Conservation (phyloP, 2,113 vertebrate species). For the Polypterus bichir region DNA sequence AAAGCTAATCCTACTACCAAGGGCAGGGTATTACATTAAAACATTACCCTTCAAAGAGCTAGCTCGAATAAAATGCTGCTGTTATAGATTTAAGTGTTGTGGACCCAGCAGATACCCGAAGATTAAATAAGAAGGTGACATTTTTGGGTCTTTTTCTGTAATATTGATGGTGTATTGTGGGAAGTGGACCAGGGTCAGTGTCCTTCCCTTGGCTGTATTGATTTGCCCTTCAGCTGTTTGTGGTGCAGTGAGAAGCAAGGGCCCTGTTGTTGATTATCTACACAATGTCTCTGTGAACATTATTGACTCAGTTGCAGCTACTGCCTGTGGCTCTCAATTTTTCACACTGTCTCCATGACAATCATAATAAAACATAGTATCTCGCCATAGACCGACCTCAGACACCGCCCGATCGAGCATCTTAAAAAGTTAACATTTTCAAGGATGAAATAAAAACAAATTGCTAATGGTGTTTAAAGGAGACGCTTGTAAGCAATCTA, state of each 20-base stretch:
- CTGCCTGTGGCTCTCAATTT: slow-evolving; percentile 53
- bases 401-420: slow-evolving; percentile 23
- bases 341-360: slow-evolving; percentile 60
- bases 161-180: slow-evolving; percentile 32
- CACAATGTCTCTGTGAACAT: slow-evolving; percentile 55
- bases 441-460: slow-evolving; percentile 16
- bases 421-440: slow-evolving; percentile 22
- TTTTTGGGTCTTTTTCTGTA: slow-evolving; percentile 27
- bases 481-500: no score
- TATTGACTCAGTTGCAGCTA: slow-evolving; percentile 54
- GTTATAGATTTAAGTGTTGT: slow-evolving; percentile 2
- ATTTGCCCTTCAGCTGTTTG: slow-evolving; percentile 60
- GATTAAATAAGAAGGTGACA: slow-evolving; percentile 16
- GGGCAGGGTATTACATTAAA: slow-evolving; percentile 11
- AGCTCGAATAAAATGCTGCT: slow-evolving; percentile 5
- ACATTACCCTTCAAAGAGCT: slow-evolving; percentile 6
- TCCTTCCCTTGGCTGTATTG: slow-evolving; percentile 52
- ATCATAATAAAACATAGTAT: slow-evolving; percentile 49
- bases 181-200: slow-evolving; percentile 40
- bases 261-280: slow-evolving; percentile 54
- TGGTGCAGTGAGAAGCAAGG: slow-evolving; percentile 39
- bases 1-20: neutral
- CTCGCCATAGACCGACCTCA: slow-evolving; percentile 27
- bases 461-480: no score
- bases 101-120: neutral